Evolutionary conservation across 37 sponge, comb jelly and placozoan genomes (phyloP), one percentile per base, ranked within the genome.

Genomic region (Beroe ovata): DNA sequence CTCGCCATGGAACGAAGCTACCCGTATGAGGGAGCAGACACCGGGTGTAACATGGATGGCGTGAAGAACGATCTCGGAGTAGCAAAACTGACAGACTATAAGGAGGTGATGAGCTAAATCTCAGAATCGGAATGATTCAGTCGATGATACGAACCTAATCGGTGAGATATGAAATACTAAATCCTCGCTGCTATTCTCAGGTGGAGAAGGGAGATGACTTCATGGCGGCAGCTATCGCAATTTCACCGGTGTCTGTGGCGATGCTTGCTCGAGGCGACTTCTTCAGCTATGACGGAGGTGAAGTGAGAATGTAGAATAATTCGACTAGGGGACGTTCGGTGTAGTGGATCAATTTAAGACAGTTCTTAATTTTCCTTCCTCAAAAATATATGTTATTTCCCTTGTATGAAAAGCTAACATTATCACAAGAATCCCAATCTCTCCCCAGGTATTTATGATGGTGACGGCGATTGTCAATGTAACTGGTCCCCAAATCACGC

Each of bases 401-500:
- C n/a, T n/a, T n/a, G n/a, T n/a, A n/a, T n/a, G n/a, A n/a, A n/a
- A n/a, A n/a, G n/a, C n/a, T n/a, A 19, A 58, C 59, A 58, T 19
- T 58, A 18, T 58, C 11, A n/a, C 26, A 14, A 63, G 8, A 63
- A 14, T 25, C 26, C 21, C 64, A 23, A 19, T 63, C 64, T n/a
- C 64, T n/a, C 8, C 11, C 71, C 84, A 77, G 84, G 84, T 40
- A 77, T 77, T 54, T 77, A 77, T 26, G 22, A 8, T 23, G 84
- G 84, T 21, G 84, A 40, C 2, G 84, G 84, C 4, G 84, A 77
- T 23, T 77, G 84, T 41, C 84, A 77, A 54, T 77, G 84, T 77
- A 77, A 77, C 84, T 77, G 84, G 84, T 14, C 84, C 3, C 84
- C 84, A 6, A 77, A 77, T 54, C 84, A 77, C 54, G 84, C 84